These are phyloP conservation scores for Plemyria rubiginata DNA, from an alignment of 2,888 invertebrate genomes.

Conservation along the genomic window DNA sequence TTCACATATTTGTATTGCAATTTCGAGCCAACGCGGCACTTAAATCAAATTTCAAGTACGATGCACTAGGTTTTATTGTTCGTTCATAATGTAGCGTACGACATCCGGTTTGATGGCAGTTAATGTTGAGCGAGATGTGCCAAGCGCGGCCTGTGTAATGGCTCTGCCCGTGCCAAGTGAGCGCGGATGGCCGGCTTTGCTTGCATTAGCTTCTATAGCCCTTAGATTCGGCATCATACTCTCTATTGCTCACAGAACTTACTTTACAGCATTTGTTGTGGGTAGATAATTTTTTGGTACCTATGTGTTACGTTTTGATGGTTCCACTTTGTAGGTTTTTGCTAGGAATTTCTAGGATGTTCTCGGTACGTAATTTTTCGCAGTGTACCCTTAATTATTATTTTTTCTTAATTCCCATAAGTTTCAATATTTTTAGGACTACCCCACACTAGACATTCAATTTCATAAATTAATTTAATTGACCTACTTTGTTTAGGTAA, in stretches of 20 bases:
- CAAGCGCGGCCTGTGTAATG: conserved; percentile 73
- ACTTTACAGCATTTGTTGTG: conserved; percentile 24
- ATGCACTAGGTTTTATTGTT: conserved; percentile 74
- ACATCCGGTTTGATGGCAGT: conserved; percentile 79
- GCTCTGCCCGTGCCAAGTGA: conserved; percentile 70
- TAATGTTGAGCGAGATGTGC: conserved; percentile 73
- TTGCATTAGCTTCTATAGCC: conserved; percentile 62
- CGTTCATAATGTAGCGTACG: conserved; percentile 76
- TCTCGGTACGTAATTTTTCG: too few relatives aligned
- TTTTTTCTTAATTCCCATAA: neutral
- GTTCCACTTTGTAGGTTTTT: too few relatives aligned
- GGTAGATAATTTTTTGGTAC: neutral
- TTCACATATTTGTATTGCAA: conserved; percentile 43
- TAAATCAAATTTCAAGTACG: conserved; percentile 64
- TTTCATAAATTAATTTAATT: too few relatives aligned
- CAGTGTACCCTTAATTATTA: neutral
- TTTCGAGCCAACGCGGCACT: conserved; percentile 48
- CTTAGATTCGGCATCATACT: conserved; percentile 39
- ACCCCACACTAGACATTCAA: neutral
- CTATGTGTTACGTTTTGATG: too few relatives aligned
- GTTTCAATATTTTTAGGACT: neutral
- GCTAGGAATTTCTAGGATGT: too few relatives aligned
- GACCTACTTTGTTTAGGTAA: too few relatives aligned
- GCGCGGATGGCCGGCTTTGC: conserved; percentile 51
- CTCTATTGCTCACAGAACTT: conserved; percentile 33